Base-by-base conservation (phyloP, 2,797 vertebrate genomes). In the Pipistrellus pipistrellus region DNA sequence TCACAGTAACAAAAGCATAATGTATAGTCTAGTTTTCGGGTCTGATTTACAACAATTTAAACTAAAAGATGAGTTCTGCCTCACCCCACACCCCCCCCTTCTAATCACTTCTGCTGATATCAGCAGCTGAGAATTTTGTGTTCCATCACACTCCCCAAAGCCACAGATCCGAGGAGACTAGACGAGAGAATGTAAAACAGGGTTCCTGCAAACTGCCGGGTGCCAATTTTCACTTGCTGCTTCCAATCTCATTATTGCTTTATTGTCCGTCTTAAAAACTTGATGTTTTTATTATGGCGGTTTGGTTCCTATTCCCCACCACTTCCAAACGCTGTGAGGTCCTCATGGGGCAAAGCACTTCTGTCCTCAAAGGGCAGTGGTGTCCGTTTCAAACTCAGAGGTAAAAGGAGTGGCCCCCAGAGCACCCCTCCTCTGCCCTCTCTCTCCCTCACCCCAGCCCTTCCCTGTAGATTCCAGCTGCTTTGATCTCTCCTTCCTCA, bases 11-110 rank as follows among this genome's bases (percentile, higher is more conserved):
- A 97, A 98, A 98, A 97, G 96, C 96, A 96, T 97, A 97, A 98
- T 95, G 93, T 97, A 97, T 95, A 96, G 97, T 96, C 95, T 97
- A 93, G 97, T 97, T 98, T 97, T 97, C 59, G 53, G 76, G 91
- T 91, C 87, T 98, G 98, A 98, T 98, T 98, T 98, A 98, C 97
- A 97, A 68, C 94, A 86, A 68, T 96, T 96, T 90, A 97, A 96
- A 97, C 96, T 83, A 97, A 97, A 98, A 97, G 97, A 97, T 12
- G 68, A 93, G 97, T 97, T 98, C 92, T 84, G 73, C 97, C 95
- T 93, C 57, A 4, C 96, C 81, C 96, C 53, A 3, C 83, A 88
- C 94, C 95, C 78, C 96, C 96, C 48, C 4, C 68, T 88, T 88
- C 93, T 66, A 53, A 82, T 81, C 94, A 44, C 92, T 94, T 95